These are phyloP conservation scores for Oreocharis arfaki DNA, from an alignment of 2,113 vertebrate species.

Conservation along the genomic window DNA sequence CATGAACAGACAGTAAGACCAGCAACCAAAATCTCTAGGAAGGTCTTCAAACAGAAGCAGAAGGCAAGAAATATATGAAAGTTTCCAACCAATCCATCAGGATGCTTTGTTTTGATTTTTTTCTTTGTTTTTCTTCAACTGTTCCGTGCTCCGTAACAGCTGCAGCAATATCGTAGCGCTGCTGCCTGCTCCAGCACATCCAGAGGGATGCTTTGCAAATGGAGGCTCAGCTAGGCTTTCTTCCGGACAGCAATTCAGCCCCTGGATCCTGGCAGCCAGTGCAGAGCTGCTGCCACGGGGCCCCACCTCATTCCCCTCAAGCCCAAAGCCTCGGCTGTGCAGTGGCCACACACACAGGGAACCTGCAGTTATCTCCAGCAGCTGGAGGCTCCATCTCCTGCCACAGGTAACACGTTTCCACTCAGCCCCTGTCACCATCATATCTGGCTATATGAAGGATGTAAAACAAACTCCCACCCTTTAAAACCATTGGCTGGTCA, in stretches of 20 bases:
- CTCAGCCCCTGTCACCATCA: neutral
- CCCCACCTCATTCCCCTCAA: neutral
- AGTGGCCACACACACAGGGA: rapidly evolving
- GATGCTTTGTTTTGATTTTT: neutral
- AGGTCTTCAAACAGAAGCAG: neutral
- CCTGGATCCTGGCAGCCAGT: neutral
- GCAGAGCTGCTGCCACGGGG: neutral
- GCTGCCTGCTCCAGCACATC: neutral
- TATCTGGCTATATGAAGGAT: neutral
- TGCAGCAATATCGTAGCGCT: neutral
- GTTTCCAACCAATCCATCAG: neutral
- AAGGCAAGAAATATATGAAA: neutral
- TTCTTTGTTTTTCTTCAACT: neutral
- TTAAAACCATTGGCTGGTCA: neutral
- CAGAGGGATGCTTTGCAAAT: neutral
- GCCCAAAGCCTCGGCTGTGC: neutral
- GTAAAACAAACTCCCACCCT: neutral
- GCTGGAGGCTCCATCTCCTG: neutral
- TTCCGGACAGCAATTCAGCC: neutral
- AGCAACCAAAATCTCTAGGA: neutral
- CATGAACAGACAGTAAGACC: neutral
- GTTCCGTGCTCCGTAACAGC: neutral
- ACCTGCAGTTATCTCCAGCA: neutral
- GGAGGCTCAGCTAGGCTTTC: too few relatives aligned
- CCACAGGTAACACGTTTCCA: neutral